Evolutionary conservation across 2,113 vertebrate species (phyloP).

Genomic region (Hemiprocne comata): DNA sequence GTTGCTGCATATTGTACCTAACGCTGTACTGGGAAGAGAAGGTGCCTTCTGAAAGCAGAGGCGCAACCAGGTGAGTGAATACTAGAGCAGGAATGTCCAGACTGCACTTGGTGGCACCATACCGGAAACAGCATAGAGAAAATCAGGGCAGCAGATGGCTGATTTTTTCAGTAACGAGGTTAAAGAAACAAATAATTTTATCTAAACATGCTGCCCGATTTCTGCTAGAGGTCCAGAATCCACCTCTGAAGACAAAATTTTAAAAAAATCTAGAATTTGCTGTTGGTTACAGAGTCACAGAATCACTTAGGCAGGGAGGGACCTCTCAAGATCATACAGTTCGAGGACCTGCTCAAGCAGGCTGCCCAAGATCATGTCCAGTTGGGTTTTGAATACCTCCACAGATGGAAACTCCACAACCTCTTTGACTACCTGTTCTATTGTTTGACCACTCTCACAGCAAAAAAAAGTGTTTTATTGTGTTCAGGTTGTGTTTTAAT

Average conservation of each 20-base stretch:
- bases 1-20: not conserved
- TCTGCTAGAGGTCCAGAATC: not conserved
- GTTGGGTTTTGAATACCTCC: no score
- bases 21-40: not conserved
- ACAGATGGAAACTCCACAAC: no score
- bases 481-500: no score
- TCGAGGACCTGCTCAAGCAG: not conserved
- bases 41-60: not conserved
- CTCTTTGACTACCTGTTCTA: no score
- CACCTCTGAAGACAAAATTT: not conserved
- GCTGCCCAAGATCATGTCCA: not conserved
- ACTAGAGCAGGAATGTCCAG: not conserved
- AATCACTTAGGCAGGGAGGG: not conserved
- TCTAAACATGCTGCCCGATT: not conserved
- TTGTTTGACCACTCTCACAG: no score
- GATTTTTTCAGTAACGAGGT: not conserved
- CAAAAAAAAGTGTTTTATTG: no score
- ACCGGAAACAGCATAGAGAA: not conserved
- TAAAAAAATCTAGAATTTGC: not conserved
- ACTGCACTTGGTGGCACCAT: not conserved
- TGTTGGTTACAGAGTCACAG: not conserved
- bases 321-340: not conserved
- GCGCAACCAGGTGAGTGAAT: not conserved
- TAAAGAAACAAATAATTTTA: not conserved
- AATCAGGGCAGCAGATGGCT: not conserved